phyloP scores from a whole-genome alignment of 2,797 vertebrate species.

The Eleutherodactylus coqui region DNA sequence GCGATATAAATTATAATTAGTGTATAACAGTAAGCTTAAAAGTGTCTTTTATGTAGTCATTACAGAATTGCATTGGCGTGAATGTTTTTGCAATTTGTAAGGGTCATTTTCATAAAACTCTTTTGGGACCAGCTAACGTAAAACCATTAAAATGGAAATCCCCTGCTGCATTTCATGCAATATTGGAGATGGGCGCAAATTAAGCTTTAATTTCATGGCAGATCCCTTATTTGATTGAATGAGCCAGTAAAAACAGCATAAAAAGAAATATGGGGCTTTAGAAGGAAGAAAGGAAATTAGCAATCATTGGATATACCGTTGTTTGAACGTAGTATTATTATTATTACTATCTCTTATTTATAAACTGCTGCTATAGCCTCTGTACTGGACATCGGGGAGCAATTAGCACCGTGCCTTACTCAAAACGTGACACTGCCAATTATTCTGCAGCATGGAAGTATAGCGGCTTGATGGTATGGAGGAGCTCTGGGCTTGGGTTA shows the following conservation, averaged over 20 bases:
- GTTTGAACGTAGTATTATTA: not conserved
- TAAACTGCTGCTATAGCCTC: not conserved
- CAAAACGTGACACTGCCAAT: not conserved
- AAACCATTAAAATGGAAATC: constrained; percentile 15
- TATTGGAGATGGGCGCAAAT: constrained; percentile 17
- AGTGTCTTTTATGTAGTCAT: not conserved
- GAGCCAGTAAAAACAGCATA: constrained; percentile 7
- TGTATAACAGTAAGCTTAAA: not conserved
- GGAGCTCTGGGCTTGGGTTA: not conserved
- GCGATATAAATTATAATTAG: not conserved
- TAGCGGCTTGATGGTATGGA: not conserved
- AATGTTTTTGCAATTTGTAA: not conserved
- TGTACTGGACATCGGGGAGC: constrained; percentile 31
- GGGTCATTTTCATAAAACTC: constrained; percentile 14
- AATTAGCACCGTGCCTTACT: constrained; percentile 12
- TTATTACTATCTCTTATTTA: constrained; percentile 28
- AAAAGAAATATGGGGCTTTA: constrained; percentile 4
- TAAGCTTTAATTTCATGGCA: constrained; percentile 17
- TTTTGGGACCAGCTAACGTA: constrained; percentile 9
- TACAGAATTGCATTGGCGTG: constrained; percentile 5
- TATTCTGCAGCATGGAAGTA: constrained; percentile 9
- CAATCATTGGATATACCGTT: constrained; percentile 1
- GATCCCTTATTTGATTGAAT: not conserved
- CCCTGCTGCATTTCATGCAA: not conserved
- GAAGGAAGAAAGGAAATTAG: constrained; percentile 8